phyloP scores from a whole-genome alignment of 2,888 invertebrate species.

The Thymelicus acteon region DNA sequence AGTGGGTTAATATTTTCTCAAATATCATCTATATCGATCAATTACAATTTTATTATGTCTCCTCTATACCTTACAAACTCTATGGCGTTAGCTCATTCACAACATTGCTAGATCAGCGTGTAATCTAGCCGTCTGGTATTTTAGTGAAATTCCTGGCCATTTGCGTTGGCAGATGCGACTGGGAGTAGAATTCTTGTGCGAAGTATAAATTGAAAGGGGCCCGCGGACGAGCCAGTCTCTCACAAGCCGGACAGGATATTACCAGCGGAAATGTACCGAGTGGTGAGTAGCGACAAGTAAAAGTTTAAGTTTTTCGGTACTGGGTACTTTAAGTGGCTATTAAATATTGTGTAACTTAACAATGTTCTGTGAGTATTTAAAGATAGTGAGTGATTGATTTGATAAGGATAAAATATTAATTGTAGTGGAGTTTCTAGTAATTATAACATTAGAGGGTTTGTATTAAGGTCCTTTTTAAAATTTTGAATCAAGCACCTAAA shows the following conservation, averaged over 20 bases:
- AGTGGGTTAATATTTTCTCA: background rate
- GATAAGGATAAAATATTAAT: too few relatives aligned
- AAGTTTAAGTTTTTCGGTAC: background rate
- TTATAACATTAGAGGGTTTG: background rate
- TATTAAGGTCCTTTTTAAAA: background rate
- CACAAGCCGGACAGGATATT: slow-evolving; percentile 33
- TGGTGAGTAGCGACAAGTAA: slow-evolving; percentile 59
- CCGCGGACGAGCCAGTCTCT: slow-evolving; percentile 36
- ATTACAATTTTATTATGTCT: background rate
- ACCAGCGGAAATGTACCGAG: slow-evolving; percentile 53
- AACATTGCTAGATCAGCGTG: slow-evolving; percentile 34
- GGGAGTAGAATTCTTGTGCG: slow-evolving; percentile 20
- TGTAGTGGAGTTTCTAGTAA: too few relatives aligned
- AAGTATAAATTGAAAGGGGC: slow-evolving; percentile 43
- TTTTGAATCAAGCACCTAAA: background rate
- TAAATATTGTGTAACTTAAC: background rate
- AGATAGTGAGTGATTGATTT: too few relatives aligned
- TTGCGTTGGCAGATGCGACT: slow-evolving; percentile 38
- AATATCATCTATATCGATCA: background rate
- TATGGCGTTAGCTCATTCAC: slow-evolving; percentile 26
- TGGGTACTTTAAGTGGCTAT: background rate
- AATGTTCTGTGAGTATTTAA: background rate
- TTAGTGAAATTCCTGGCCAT: slow-evolving; percentile 43
- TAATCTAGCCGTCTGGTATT: slow-evolving; percentile 37
- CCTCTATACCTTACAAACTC: slow-evolving; percentile 1